These are phyloP conservation scores for Girardinus metallicus DNA, from an alignment of 2,797 vertebrate genomes.

Conservation along the genomic window DNA sequence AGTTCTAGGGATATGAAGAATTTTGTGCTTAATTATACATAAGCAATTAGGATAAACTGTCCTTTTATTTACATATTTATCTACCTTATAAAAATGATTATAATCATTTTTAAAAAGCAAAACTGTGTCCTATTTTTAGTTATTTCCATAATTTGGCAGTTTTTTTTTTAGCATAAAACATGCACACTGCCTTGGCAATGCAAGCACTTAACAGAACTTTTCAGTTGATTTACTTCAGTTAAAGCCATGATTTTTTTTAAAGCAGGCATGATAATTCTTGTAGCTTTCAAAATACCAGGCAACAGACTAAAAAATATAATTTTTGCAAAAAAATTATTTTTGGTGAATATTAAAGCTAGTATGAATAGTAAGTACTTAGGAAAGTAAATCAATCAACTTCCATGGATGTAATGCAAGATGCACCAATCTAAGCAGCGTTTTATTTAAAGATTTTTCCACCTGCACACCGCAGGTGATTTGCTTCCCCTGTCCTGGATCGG, in stretches of 20 bases:
- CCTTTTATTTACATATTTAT: background rate
- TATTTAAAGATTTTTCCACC: background rate
- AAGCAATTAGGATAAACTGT: background rate
- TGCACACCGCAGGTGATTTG: background rate
- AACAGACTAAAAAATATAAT: background rate
- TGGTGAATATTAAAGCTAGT: background rate
- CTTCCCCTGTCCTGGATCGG: slow-evolving; percentile 11
- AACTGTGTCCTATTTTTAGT: background rate
- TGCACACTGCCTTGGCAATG: background rate
- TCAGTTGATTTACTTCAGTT: background rate
- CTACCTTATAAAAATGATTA: background rate
- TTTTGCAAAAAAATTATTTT: background rate
- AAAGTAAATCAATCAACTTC: background rate
- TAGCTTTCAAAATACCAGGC: background rate
- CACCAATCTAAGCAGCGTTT: background rate
- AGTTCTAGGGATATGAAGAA: background rate
- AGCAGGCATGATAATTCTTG: background rate
- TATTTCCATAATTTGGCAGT: background rate
- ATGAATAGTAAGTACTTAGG: background rate
- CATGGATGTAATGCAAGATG: background rate
- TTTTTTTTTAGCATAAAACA: background rate
- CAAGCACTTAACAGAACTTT: background rate
- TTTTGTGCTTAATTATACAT: background rate
- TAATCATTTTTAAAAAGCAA: background rate
- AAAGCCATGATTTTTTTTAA: background rate